phyloP scores from a whole-genome alignment of 1,140 invertebrate species.

The Bombus difficillimus region DNA sequence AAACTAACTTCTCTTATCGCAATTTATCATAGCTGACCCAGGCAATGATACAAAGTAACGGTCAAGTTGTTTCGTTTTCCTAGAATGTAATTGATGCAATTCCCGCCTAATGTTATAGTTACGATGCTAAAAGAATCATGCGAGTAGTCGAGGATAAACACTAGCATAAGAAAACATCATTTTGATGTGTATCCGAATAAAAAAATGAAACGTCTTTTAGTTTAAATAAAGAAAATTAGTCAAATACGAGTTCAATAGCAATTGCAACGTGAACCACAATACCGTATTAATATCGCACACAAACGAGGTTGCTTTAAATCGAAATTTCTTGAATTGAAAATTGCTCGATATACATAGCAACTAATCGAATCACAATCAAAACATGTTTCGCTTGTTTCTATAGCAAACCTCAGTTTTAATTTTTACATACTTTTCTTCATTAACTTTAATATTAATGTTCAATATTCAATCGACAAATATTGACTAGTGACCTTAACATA shows the following conservation, averaged over 20 bases:
- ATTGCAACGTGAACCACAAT: not conserved
- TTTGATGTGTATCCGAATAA: not conserved
- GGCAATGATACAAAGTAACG: not conserved
- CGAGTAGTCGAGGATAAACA: not conserved
- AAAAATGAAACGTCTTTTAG: not conserved
- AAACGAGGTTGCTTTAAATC: not conserved
- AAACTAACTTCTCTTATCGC: not conserved
- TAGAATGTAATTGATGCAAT: not conserved
- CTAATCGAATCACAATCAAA: not conserved
- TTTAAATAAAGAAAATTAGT: not conserved
- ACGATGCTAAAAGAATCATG: too few relatives aligned
- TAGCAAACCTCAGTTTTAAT: not conserved
- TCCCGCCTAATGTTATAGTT: not conserved
- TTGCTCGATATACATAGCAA: not conserved
- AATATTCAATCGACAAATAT: not conserved
- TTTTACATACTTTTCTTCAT: not conserved
- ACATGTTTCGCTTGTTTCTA: not conserved
- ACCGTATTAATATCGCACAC: too few relatives aligned
- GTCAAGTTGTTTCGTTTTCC: not conserved
- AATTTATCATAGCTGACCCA: not conserved
- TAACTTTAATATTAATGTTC: not conserved
- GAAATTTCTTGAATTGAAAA: conserved; percentile 9
- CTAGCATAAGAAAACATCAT: not conserved
- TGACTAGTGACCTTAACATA: not conserved
- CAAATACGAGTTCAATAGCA: too few relatives aligned